Evolutionary conservation across 2,888 invertebrate genomes (phyloP).

Genomic region (Himalopsyche kuldschensis): DNA sequence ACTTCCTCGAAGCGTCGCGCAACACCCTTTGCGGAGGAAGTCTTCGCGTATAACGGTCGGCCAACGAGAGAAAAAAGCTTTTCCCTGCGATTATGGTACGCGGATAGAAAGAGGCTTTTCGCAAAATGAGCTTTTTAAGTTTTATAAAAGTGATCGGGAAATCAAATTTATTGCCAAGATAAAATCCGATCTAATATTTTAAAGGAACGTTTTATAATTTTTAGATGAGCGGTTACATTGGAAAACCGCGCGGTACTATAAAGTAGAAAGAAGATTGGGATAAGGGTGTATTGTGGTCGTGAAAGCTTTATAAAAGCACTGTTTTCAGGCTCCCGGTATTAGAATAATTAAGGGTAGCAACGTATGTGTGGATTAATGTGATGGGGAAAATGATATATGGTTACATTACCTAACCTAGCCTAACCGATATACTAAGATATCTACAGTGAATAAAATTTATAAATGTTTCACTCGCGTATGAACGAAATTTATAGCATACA

Average conservation of each 20-base stretch:
- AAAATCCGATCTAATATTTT: background rate
- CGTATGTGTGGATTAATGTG: too few species aligned
- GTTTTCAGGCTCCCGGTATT: too few species aligned
- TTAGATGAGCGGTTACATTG: background rate
- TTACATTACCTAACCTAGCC: too few species aligned
- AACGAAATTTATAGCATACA: too few species aligned
- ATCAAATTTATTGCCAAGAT: background rate
- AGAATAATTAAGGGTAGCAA: too few species aligned
- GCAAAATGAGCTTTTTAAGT: background rate
- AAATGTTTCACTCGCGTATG: too few species aligned
- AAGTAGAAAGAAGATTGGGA: too few species aligned
- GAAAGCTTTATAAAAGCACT: too few species aligned
- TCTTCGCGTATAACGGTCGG: background rate
- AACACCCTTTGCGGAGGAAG: background rate
- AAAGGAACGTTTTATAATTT: background rate
- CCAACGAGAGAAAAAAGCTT: background rate
- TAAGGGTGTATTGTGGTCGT: too few species aligned
- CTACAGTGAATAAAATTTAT: too few species aligned
- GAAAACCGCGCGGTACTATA: background rate
- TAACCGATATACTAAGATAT: too few species aligned
- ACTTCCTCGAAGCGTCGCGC: background rate
- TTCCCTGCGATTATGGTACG: background rate
- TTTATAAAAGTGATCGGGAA: background rate
- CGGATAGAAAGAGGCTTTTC: background rate
- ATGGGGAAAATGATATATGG: too few species aligned